These are phyloP conservation scores for Colaptes auratus DNA, from an alignment of 2,113 vertebrate genomes.

Conservation along the genomic window DNA sequence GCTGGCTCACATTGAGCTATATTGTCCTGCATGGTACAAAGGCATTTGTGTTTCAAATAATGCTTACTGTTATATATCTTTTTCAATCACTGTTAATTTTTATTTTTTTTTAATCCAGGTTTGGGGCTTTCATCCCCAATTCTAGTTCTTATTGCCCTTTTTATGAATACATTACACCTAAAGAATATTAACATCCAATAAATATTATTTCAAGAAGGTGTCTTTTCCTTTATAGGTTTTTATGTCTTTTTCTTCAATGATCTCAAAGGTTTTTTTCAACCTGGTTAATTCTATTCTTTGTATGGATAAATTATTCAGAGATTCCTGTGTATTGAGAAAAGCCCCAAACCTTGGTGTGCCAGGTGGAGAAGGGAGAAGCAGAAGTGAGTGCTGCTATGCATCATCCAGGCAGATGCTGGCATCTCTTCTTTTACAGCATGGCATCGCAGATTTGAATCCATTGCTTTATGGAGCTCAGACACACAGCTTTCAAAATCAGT, in stretches of 20 bases:
- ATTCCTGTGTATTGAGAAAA: not conserved
- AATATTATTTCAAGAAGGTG: not conserved
- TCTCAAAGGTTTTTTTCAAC: too few relatives aligned
- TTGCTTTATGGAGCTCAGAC: not conserved
- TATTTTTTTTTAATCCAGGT: not conserved
- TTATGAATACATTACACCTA: not conserved
- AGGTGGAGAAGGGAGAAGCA: not conserved
- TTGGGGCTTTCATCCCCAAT: not conserved
- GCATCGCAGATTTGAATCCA: not conserved
- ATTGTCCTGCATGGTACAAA: not conserved
- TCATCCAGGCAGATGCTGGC: not conserved
- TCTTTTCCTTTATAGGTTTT: not conserved
- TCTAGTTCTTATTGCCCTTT: not conserved
- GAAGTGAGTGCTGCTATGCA: not conserved
- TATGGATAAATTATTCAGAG: not conserved
- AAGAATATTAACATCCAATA: not conserved
- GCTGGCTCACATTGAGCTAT: too few relatives aligned
- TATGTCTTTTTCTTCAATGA: too few relatives aligned
- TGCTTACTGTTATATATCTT: not conserved
- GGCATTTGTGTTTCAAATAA: not conserved
- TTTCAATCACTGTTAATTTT: not conserved
- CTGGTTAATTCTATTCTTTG: not conserved
- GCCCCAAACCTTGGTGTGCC: accelerated
- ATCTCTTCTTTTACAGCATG: not conserved
- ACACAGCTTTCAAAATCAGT: not conserved